phyloP scores from a whole-genome alignment of 2,797 vertebrate genomes.

The Sebastes ruberrimus region DNA sequence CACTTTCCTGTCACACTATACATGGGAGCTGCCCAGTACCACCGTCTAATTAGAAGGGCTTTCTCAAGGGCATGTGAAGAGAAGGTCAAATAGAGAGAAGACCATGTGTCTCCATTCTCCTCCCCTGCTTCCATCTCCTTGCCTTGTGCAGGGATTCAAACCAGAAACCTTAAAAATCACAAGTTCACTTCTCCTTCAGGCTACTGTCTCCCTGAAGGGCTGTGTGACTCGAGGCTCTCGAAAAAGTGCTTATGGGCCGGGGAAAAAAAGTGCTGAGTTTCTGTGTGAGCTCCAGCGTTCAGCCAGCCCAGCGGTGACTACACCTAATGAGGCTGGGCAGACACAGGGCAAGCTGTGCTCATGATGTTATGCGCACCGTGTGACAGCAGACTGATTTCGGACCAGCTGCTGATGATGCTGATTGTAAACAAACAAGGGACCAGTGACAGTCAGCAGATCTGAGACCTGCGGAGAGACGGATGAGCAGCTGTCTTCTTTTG shows the following conservation, averaged over 20 bases:
- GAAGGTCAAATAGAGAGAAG: too few species aligned
- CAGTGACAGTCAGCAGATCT: constrained; percentile 58
- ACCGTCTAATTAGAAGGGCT: background rate
- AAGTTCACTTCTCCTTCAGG: constrained; percentile 22
- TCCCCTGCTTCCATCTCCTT: background rate
- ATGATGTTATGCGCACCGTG: constrained; percentile 30
- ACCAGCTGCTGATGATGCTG: constrained; percentile 58
- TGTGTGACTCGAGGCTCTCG: constrained; percentile 23
- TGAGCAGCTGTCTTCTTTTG: constrained; percentile 46
- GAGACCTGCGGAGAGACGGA: constrained; percentile 57
- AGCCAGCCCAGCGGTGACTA: constrained; percentile 47
- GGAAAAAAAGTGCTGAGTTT: constrained; percentile 55
- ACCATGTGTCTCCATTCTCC: background rate
- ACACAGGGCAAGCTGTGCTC: constrained; percentile 61
- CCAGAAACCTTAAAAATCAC: constrained; percentile 29
- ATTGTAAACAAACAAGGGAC: constrained; percentile 65
- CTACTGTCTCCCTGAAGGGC: constrained; percentile 11
- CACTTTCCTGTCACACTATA: background rate
- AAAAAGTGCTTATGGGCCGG: constrained; percentile 50
- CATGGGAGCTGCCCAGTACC: background rate
- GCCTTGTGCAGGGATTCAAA: constrained; percentile 5
- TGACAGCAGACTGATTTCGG: constrained; percentile 58
- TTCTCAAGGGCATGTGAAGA: background rate
- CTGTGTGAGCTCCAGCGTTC: constrained; percentile 35
- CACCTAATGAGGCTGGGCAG: constrained; percentile 64